Percentiles rank a stretch among this genome's conserved stretches.
phyloP scores from a whole-genome alignment of 2,113 vertebrate species.

The Zeus faber region DNA sequence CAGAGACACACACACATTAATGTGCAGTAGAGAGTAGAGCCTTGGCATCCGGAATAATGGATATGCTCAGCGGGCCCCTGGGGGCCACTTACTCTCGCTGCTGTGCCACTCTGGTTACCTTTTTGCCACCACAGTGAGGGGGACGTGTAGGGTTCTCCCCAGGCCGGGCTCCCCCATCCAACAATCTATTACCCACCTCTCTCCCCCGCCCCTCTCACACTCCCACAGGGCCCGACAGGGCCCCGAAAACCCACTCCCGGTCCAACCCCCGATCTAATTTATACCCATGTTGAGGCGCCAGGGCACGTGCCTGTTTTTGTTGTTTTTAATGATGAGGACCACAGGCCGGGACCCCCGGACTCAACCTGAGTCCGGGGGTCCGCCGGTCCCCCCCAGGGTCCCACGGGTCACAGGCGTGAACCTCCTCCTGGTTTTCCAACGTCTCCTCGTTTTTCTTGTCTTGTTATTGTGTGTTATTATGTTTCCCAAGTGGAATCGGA shows the following conservation, averaged over 20 bases:
- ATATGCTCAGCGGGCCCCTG: conserved; percentile 28
- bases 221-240: conserved; percentile 23
- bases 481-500: no score
- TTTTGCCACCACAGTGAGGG: conserved; percentile 17
- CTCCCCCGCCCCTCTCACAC: conserved; percentile 29
- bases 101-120: conserved; percentile 42
- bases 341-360: conserved; percentile 21
- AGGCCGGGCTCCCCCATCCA: conserved; percentile 2
- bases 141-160: conserved; percentile 21
- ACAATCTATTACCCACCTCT: conserved; percentile 38
- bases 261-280: conserved; percentile 50
- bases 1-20: conserved; percentile 20
- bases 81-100: conserved; percentile 54
- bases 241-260: conserved; percentile 31
- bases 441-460: no score
- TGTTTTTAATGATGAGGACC: conserved; percentile 41
- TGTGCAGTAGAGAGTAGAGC: conserved; percentile 18
- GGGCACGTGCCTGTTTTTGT: conserved; percentile 36
- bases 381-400: conserved; percentile 9
- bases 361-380: conserved; percentile 11
- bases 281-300: conserved; percentile 30
- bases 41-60: conserved; percentile 35
- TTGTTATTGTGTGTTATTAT: no score
- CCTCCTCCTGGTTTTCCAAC: no score
- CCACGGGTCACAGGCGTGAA: conserved; percentile 1